phyloP scores from a whole-genome alignment of 1,140 invertebrate genomes.

The Arctopsyche grandis region DNA sequence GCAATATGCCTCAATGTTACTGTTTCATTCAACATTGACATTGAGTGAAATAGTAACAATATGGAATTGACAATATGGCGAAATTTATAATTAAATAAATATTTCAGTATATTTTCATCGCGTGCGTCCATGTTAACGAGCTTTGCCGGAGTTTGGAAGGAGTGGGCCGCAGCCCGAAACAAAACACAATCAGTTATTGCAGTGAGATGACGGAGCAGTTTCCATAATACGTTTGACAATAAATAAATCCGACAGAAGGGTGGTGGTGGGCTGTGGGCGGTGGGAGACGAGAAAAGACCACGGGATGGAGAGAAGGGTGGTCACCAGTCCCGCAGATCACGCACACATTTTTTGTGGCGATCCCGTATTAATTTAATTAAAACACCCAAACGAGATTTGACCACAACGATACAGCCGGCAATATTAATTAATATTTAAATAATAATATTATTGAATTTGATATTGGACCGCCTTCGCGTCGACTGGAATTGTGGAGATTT shows the following conservation, averaged over 20 bases:
- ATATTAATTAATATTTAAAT: too few relatives aligned
- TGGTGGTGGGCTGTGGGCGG: neutral
- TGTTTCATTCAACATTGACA: too few relatives aligned
- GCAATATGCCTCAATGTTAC: too few relatives aligned
- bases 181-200: slow-evolving; percentile 56
- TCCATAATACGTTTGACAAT: slow-evolving; percentile 55
- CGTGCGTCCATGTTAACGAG: slow-evolving; percentile 26
- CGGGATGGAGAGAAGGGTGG: neutral
- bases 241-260: slow-evolving; percentile 50
- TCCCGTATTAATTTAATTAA: slow-evolving; percentile 48
- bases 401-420: too few relatives aligned
- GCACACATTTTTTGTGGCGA: slow-evolving; percentile 39
- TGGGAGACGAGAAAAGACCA: neutral
- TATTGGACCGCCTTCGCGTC: neutral
- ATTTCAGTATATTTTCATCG: neutral
- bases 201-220: slow-evolving; percentile 52
- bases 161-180: slow-evolving; percentile 53
- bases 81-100: neutral
- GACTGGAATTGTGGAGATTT: slow-evolving; percentile 47
- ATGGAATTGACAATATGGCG: too few relatives aligned
- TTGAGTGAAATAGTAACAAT: too few relatives aligned
- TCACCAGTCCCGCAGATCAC: slow-evolving; percentile 24
- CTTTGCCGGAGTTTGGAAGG: slow-evolving; percentile 18
- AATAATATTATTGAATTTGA: too few relatives aligned
- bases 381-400: slow-evolving; percentile 18